A percentile compares a stretch with the other conserved stretches of the same genome.
Evolutionary conservation across 2,888 invertebrate genomes (phyloP).

Genomic region (Polia nebulosa): DNA sequence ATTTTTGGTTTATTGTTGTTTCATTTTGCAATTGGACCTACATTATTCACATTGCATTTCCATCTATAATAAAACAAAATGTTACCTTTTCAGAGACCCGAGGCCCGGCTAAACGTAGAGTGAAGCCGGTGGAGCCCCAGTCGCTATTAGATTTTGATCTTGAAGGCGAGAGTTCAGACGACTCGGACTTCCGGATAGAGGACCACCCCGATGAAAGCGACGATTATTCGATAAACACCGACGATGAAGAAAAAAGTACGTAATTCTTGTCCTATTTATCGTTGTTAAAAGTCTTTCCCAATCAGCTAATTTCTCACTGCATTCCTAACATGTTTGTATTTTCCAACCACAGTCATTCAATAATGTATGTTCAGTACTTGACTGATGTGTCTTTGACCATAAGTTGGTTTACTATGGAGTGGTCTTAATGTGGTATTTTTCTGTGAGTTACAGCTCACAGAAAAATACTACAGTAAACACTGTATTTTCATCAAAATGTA

Average conservation of each 20-base stretch:
- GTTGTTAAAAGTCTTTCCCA: not conserved
- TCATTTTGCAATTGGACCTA: not conserved
- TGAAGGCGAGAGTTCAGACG: conserved; percentile 98
- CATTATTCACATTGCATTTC: conserved; percentile 16
- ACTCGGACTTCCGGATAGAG: conserved; percentile 98
- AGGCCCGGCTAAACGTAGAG: conserved; percentile 95
- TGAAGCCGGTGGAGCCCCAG: conserved; percentile 95
- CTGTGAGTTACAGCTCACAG: no score
- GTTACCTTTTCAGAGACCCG: conserved; percentile 83
- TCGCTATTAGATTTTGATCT: conserved; percentile 96
- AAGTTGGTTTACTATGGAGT: not conserved
- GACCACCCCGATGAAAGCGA: conserved; percentile 96
- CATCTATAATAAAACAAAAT: conserved; percentile 22
- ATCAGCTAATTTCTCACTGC: not conserved
- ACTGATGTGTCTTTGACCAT: not conserved
- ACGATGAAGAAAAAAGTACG: conserved; percentile 92
- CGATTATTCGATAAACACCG: conserved; percentile 93
- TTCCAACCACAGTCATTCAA: not conserved
- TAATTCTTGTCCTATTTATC: conserved; percentile 28
- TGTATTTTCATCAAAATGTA: no score
- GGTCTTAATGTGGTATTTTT: no score
- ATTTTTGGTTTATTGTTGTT: conserved; percentile 20
- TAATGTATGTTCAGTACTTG: not conserved
- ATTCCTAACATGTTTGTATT: not conserved
- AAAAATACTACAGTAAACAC: not conserved